Percentiles rank a stretch among this genome's conserved stretches.
phyloP scores from a whole-genome alignment of 2,113 vertebrate genomes.

The Pica pica region DNA sequence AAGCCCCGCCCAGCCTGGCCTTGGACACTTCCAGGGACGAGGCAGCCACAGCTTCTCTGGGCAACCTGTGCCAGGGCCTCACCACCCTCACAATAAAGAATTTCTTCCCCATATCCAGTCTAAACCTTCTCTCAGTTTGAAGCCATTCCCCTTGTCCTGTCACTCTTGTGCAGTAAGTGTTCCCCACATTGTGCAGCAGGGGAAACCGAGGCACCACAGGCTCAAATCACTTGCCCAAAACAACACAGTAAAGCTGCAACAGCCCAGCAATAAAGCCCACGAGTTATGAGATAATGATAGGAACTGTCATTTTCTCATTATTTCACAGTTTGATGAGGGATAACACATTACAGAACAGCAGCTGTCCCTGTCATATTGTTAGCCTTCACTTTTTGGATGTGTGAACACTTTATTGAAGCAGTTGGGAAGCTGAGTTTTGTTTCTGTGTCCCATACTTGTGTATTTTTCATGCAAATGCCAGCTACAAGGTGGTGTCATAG shows the following conservation, averaged over 20 bases:
- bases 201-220: neutral
- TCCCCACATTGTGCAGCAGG: neutral
- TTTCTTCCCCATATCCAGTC: neutral
- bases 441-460: neutral
- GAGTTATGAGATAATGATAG: neutral
- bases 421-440: neutral
- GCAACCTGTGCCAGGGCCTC: neutral
- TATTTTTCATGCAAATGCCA: neutral
- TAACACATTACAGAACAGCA: neutral
- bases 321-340: conserved; percentile 1
- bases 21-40: neutral
- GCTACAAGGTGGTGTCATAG: neutral
- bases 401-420: neutral
- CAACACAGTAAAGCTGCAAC: neutral
- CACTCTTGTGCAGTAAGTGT: neutral
- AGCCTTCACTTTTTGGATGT: neutral
- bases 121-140: neutral
- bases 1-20: neutral
- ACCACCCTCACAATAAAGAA: accelerated
- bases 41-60: neutral
- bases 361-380: neutral
- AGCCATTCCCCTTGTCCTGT: neutral
- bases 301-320: conserved; percentile 8
- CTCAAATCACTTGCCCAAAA: neutral
- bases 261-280: neutral